Percentiles rank a stretch among this genome's conserved stretches.
Evolutionary conservation across 2,113 vertebrate genomes (phyloP).

Genomic region (Oryzias woworae): DNA sequence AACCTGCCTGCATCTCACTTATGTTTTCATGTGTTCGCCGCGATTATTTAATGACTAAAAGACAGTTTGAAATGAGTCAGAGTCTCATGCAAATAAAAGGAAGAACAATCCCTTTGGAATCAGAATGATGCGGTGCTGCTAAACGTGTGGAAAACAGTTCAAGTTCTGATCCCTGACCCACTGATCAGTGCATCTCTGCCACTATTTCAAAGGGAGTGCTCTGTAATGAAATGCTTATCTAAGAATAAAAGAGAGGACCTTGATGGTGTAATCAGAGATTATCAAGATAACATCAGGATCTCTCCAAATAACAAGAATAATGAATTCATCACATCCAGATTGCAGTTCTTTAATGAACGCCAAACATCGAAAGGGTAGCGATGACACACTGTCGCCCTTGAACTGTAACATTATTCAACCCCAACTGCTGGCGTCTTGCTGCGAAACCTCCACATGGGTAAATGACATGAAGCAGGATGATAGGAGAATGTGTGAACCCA

Average conservation of each 20-base stretch:
- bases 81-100: no score
- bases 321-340: slow-evolving; percentile 5
- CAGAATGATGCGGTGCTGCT: no score
- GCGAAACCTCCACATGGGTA: neutral
- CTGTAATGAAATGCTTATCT: slow-evolving; percentile 37
- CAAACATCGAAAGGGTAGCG: neutral
- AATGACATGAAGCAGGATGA: neutral
- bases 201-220: neutral
- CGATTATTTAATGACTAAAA: no score
- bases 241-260: slow-evolving; percentile 22
- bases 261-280: slow-evolving; percentile 38
- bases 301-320: slow-evolving; percentile 13
- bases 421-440: neutral
- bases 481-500: neutral
- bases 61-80: no score
- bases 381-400: neutral
- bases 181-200: no score
- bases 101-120: no score
- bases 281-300: slow-evolving; percentile 32
- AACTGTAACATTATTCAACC: neutral
- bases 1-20: no score
- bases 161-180: no score
- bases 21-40: no score
- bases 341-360: slow-evolving; percentile 4
- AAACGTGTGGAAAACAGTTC: no score